Conservation (phyloP, 2,888 invertebrate species). For the Spilosoma lubricipeda region DNA sequence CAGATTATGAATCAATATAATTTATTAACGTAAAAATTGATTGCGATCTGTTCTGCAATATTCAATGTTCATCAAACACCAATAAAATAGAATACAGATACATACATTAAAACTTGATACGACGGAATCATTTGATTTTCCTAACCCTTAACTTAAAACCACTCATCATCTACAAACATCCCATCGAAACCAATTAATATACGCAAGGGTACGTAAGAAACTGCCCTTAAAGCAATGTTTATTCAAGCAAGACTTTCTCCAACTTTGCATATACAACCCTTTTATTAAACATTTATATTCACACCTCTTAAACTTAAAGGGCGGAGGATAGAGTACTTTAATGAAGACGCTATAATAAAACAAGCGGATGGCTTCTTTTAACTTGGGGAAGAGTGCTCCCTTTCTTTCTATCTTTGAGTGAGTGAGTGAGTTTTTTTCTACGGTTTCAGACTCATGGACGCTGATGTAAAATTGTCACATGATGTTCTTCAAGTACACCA, state of each 20-base stretch:
- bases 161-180: conserved; percentile 45
- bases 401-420: neutral
- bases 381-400: neutral
- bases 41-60: neutral
- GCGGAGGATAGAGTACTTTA: conserved; percentile 36
- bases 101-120: conserved; percentile 16
- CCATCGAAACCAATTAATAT: conserved; percentile 68
- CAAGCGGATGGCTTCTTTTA: conserved; percentile 20
- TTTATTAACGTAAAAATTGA: too few relatives aligned
- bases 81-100: neutral
- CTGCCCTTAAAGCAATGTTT: conserved; percentile 47
- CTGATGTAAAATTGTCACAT: neutral
- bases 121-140: neutral
- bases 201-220: conserved; percentile 52
- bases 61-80: neutral
- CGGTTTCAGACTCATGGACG: neutral
- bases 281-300: conserved; percentile 56
- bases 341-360: conserved; percentile 38
- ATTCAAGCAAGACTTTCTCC: conserved; percentile 51
- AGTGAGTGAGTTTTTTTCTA: neutral
- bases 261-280: conserved; percentile 52
- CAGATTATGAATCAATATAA: too few relatives aligned
- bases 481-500: too few relatives aligned
- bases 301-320: conserved; percentile 47
- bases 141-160: conserved; percentile 37